Conservation (phyloP, 2,888 invertebrate species). For the Lepidonotus clava region DNA sequence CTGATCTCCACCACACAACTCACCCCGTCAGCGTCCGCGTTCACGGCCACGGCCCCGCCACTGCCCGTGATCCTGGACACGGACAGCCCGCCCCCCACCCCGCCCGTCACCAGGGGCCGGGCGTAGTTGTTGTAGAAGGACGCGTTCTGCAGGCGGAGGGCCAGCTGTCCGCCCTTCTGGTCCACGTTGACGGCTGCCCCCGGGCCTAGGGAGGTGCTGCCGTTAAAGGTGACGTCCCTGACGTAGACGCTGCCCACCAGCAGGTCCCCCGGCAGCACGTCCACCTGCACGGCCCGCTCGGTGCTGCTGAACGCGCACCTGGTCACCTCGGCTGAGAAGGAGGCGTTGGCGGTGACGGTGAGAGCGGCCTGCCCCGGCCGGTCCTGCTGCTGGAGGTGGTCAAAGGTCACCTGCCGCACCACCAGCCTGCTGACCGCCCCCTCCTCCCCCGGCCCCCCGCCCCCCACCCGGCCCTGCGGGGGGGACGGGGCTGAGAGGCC, state of each 20-base stretch:
- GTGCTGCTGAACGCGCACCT: neutral
- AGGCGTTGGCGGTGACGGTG: neutral
- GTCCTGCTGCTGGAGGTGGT: neutral
- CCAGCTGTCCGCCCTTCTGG: neutral
- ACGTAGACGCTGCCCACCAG: neutral
- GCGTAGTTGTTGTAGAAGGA: constrained; percentile 41
- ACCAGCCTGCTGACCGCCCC: neutral
- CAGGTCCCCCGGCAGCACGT: neutral
- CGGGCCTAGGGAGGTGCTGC: constrained; percentile 20
- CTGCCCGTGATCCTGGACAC: constrained; percentile 49
- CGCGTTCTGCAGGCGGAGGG: neutral
- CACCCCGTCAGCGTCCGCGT: neutral
- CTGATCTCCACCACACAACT: constrained; percentile 8
- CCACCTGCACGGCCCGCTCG: neutral
- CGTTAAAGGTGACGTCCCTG: neutral
- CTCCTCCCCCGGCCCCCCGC: neutral
- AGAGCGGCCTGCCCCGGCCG: neutral
- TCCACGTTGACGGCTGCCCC: constrained; percentile 34
- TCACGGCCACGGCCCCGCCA: constrained; percentile 31
- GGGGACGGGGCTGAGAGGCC: too few relatives aligned
- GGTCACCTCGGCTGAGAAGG: neutral
- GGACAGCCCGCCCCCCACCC: neutral
- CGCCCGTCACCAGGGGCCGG: neutral
- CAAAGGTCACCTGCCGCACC: neutral
- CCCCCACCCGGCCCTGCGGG: too few relatives aligned